Conservation (phyloP, 2,888 invertebrate species). For the Diaperis boleti region DNA sequence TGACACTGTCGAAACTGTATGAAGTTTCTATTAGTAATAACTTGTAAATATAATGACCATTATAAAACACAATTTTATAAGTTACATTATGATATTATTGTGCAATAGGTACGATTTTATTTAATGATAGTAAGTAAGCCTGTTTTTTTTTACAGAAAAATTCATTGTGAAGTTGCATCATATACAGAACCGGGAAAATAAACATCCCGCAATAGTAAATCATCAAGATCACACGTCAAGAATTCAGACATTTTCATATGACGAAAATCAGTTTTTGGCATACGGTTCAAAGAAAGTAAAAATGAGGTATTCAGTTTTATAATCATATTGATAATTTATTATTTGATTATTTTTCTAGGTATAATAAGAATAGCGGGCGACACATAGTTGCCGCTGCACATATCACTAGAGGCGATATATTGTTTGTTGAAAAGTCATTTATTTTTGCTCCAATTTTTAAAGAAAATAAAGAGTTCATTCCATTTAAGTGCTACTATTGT, state of each 20-base stretch:
- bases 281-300: conserved; percentile 71
- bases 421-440: conserved; percentile 86
- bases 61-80: no score
- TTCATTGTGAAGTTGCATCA: conserved; percentile 55
- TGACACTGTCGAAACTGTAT: no score
- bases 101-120: no score
- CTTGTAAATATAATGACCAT: no score
- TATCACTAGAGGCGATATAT: conserved; percentile 75
- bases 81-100: no score
- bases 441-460: conserved; percentile 78
- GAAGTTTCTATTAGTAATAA: no score
- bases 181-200: conserved; percentile 54
- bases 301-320: conserved; percentile 62
- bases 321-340: not conserved
- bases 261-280: conserved; percentile 68
- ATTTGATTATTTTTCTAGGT: conserved; percentile 59
- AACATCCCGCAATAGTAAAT: conserved; percentile 45
- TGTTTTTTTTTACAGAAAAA: conserved; percentile 55
- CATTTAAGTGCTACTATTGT: conserved; percentile 80
- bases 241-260: conserved; percentile 66
- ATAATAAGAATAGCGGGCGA: conserved; percentile 72
- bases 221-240: conserved; percentile 52
- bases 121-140: no score
- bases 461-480: conserved; percentile 67
- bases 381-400: conserved; percentile 73